These are phyloP conservation scores for Drosophila miranda DNA, from an alignment of 1,140 invertebrate species.

Conservation along the genomic window DNA sequence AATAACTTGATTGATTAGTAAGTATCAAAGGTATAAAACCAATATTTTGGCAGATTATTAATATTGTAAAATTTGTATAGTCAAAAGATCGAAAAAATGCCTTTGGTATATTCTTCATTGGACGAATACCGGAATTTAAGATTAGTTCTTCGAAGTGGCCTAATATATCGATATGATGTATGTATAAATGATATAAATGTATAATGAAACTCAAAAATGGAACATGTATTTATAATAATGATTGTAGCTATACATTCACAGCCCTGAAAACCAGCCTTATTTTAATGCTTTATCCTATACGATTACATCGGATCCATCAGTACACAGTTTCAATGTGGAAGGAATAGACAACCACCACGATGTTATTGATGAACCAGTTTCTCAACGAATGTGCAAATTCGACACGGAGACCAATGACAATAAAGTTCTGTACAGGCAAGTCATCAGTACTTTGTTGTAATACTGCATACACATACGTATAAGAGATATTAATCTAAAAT, in stretches of 20 bases:
- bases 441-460: neutral
- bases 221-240: neutral
- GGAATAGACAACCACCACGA: slow-evolving; percentile 50
- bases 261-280: slow-evolving; percentile 63
- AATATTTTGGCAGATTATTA: neutral
- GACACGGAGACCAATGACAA: slow-evolving; percentile 37
- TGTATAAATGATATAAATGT: no score
- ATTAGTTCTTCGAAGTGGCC: slow-evolving; percentile 27
- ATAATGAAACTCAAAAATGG: no score
- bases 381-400: slow-evolving; percentile 61
- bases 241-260: slow-evolving; percentile 46
- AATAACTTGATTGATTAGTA: slow-evolving; percentile 72
- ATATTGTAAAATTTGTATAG: slow-evolving; percentile 8
- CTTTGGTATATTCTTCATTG: slow-evolving; percentile 46
- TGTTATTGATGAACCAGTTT: slow-evolving; percentile 51
- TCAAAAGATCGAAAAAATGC: slow-evolving; percentile 32
- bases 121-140: slow-evolving; percentile 40
- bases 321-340: slow-evolving; percentile 56
- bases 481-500: neutral
- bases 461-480: no score
- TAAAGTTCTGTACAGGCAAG: slow-evolving; percentile 46
- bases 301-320: slow-evolving; percentile 17
- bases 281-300: slow-evolving; percentile 51
- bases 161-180: slow-evolving; percentile 52
- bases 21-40: slow-evolving; percentile 20